Evolutionary conservation across 2,888 invertebrate species (phyloP).

Genomic region (Diarsia brunnea): DNA sequence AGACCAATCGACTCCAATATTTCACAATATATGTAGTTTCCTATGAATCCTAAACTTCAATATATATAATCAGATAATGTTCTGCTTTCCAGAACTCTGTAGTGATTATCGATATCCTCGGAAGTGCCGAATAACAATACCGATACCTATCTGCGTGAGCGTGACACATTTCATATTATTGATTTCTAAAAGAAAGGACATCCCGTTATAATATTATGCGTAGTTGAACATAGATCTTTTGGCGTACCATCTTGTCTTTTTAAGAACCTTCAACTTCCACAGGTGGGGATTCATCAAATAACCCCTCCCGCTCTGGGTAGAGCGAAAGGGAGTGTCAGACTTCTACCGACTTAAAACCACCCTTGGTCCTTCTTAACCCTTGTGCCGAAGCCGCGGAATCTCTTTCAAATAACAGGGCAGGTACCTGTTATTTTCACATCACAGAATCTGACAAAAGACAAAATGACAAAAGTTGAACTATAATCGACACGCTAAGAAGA

Average conservation of each 20-base stretch:
- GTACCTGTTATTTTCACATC: too few relatives aligned
- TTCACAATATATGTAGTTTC: constrained; percentile 37
- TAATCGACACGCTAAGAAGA: too few relatives aligned
- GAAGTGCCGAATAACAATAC: constrained; percentile 41
- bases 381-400: too few relatives aligned
- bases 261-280: not conserved
- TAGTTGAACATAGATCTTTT: not conserved
- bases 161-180: constrained; percentile 30
- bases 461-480: too few relatives aligned
- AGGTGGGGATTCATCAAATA: too few relatives aligned
- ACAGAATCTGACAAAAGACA: too few relatives aligned
- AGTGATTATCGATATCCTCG: constrained; percentile 33
- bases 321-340: too few relatives aligned
- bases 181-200: not conserved
- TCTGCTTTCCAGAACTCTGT: constrained; percentile 42
- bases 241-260: not conserved
- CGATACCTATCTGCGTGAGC: constrained; percentile 17
- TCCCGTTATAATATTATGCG: not conserved
- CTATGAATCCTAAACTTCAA: constrained; percentile 43
- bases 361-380: too few relatives aligned
- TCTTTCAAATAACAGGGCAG: too few relatives aligned
- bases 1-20: constrained; percentile 32
- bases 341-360: too few relatives aligned
- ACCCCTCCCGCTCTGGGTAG: too few relatives aligned
- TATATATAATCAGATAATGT: constrained; percentile 53